A percentile compares a stretch with the other conserved stretches of the same genome.
Conservation (phyloP, 2,797 vertebrate genomes). For the Cephalopachus bancanus region DNA sequence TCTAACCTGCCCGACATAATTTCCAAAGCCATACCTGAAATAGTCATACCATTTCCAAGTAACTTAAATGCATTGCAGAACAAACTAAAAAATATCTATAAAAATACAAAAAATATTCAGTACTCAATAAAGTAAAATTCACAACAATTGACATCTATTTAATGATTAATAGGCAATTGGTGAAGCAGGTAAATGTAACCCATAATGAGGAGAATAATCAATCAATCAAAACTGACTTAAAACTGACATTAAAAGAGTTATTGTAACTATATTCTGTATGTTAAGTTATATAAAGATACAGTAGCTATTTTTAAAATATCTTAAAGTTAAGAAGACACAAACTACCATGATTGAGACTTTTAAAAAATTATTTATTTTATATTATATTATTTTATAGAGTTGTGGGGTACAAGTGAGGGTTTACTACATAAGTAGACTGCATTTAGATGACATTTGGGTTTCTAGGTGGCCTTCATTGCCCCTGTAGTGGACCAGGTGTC, state of each 20-base stretch:
- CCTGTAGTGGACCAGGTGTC: no score
- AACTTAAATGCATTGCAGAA: neutral
- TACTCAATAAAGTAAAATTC: neutral
- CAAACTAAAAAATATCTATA: neutral
- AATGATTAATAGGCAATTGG: neutral
- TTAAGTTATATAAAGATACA: neutral
- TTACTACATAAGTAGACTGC: no score
- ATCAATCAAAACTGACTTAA: neutral
- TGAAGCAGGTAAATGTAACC: neutral
- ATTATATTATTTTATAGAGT: no score
- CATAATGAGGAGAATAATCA: neutral
- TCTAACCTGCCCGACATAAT: neutral
- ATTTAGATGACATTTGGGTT: no score
- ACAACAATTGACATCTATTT: neutral
- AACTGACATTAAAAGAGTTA: neutral
- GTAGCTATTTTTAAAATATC: neutral
- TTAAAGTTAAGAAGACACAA: neutral
- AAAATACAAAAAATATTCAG: neutral
- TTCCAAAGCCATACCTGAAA: neutral
- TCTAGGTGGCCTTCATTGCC: no score
- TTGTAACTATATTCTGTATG: neutral
- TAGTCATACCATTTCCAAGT: constrained; percentile 5
- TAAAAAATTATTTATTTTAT: no score
- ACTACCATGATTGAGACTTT: neutral
- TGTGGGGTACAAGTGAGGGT: no score